Percentiles rank a stretch among this genome's conserved stretches.
Conservation (phyloP, 2,113 vertebrate genomes). For the Sigmodon hispidus region DNA sequence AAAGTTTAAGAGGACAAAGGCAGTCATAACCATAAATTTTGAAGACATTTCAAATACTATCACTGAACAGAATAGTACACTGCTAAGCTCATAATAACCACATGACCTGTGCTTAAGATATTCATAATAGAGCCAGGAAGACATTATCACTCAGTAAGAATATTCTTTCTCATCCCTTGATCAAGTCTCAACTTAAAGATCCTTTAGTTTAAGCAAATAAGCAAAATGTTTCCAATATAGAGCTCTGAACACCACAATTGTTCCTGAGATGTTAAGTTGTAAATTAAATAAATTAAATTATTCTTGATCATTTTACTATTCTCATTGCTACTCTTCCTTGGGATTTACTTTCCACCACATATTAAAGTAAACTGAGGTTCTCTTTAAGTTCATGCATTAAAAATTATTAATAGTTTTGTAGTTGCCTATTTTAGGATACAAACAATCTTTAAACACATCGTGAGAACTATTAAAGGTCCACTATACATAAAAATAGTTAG, state of each 20-base stretch:
- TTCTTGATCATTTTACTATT: not conserved
- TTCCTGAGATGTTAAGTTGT: not conserved
- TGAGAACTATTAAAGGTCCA: not conserved
- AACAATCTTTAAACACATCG: not conserved
- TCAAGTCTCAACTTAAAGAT: not conserved
- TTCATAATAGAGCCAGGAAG: not conserved
- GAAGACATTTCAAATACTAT: not conserved
- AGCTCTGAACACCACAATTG: not conserved
- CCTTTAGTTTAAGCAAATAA: constrained; percentile 35
- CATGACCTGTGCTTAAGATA: not conserved
- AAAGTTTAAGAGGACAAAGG: constrained; percentile 49
- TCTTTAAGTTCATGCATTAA: not conserved
- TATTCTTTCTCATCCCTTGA: not conserved
- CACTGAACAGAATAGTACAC: not conserved
- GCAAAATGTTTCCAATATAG: not conserved
- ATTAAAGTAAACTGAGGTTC: not conserved
- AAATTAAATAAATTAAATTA: constrained; percentile 7
- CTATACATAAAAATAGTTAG: not conserved
- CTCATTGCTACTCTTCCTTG: not conserved
- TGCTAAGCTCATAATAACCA: not conserved
- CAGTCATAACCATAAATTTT: not conserved
- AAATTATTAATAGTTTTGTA: not conserved
- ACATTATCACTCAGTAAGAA: not conserved
- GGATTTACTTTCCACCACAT: not conserved
- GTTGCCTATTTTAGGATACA: not conserved